These are phyloP conservation scores for Alviniconcha marisindica DNA, from an alignment of 1,140 invertebrate species.

Conservation along the genomic window DNA sequence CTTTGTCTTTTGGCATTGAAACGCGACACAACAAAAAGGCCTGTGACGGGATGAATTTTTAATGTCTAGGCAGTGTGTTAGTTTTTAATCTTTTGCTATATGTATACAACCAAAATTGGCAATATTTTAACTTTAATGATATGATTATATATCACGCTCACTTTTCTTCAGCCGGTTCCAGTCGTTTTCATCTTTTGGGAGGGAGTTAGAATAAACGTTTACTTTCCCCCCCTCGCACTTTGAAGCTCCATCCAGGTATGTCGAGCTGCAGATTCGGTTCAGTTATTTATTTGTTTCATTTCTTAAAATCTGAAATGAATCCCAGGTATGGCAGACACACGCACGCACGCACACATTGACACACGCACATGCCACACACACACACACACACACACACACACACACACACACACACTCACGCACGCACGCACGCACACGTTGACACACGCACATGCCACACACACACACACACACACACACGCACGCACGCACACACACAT, in stretches of 20 bases:
- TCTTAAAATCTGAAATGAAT: not conserved
- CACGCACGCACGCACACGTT: not conserved
- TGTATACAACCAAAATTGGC: too few relatives aligned
- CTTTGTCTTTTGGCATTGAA: not conserved
- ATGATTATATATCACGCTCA: too few relatives aligned
- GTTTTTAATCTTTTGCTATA: not conserved
- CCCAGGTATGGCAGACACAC: slow-evolving; percentile 13
- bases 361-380: too few relatives aligned
- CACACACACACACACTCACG: slow-evolving; percentile 26
- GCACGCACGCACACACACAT: not conserved
- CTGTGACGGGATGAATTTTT: not conserved
- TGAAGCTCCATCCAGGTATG: too few relatives aligned
- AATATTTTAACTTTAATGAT: too few relatives aligned
- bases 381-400: slow-evolving; percentile 30
- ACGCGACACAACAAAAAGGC: not conserved
- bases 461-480: not conserved
- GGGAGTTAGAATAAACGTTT: not conserved
- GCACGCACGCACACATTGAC: too few relatives aligned
- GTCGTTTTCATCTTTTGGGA: too few relatives aligned
- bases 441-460: not conserved
- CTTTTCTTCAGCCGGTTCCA: too few relatives aligned
- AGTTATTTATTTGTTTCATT: not conserved
- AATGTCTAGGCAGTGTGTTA: not conserved
- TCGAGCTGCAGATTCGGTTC: too few relatives aligned
- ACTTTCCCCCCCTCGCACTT: not conserved